phyloP scores from a whole-genome alignment of 2,113 vertebrate species.

The Brachypteracias leptosomus region DNA sequence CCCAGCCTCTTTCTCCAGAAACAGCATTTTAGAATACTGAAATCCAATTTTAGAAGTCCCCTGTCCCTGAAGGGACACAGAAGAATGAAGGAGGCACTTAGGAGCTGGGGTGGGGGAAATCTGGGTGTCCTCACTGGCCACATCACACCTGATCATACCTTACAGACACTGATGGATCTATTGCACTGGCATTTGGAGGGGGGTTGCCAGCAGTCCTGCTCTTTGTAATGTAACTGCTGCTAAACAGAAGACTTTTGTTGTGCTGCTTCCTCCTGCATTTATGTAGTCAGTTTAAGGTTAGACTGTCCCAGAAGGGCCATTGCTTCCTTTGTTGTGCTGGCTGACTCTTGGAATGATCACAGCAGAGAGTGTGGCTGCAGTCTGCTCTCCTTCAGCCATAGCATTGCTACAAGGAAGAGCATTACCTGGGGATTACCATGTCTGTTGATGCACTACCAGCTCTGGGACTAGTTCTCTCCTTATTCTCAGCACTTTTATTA shows the following conservation, averaged over 20 bases:
- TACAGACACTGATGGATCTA: background rate
- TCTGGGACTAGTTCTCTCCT: background rate
- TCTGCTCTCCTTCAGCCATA: constrained; percentile 65
- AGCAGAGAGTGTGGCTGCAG: constrained; percentile 34
- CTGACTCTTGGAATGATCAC: background rate
- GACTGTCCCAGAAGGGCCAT: background rate
- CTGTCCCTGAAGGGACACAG: background rate
- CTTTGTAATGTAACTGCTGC: background rate
- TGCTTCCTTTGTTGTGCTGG: constrained; percentile 18
- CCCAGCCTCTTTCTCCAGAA: background rate
- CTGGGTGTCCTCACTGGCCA: background rate
- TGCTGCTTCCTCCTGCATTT: background rate
- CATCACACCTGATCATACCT: background rate
- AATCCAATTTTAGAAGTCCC: background rate
- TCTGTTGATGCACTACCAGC: background rate
- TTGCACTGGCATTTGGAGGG: background rate
- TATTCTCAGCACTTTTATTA: background rate
- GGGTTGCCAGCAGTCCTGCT: background rate
- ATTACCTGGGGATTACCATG: background rate
- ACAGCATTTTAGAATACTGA: background rate
- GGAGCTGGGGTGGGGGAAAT: background rate
- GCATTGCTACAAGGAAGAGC: constrained; percentile 43
- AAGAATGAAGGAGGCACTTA: background rate
- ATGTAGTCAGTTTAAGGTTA: constrained; percentile 19
- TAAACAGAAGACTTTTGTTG: background rate